Base-by-base conservation (phyloP, 2,797 vertebrate species). In the Sylvilagus floridanus region DNA sequence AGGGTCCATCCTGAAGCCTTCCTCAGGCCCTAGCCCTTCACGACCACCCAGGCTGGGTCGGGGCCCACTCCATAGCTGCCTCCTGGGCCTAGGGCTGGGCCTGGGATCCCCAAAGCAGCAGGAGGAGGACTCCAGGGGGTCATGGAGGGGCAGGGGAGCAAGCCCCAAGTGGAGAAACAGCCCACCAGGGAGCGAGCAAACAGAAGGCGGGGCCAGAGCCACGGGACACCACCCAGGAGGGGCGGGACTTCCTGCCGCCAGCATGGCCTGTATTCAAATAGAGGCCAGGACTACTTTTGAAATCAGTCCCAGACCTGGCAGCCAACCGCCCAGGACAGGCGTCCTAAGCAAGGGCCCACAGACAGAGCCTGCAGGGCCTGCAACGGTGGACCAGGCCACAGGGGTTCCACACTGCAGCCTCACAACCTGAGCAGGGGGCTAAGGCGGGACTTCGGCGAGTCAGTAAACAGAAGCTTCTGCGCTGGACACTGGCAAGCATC, bases 381-480 rank as follows among this genome's bases (percentile, higher is more conserved):
- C 14, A 4, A 12, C 0, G 30, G 30, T 11, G 17, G 71, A 71
- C 32, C 54, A 35, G 69, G 14, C 28, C 57, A 75, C 1, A 17
- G 12, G 4, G 1, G 1, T 24, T 2, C 65, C 14, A 37, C 12
- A 26, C 1, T 22, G 1, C 35, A 17, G 5, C 17, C 37, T 30
- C 24, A 4, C 62, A 9, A 10, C 2, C 57, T 84, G 47, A 11
- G 52, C n/a, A 19, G 0, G 21, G 21, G 0, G 5, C 14, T 0
- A 12, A 35, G n/a, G 4, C 24, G 30, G 4, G 1, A 42, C 4
- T 57, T 26, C 13, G 52, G 24, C 24, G 35, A 47, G 78, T 24
- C 17, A n/a, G n/a, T 11, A 7, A 63, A 47, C 10, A 0, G 7
- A 12, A 0, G 17, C 54, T 57, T 47, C 54, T 5, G 54, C 21